Evolutionary conservation across 2,888 invertebrate genomes (phyloP), one percentile per base, ranked within the genome.

Genomic region (Phortica magna): DNA sequence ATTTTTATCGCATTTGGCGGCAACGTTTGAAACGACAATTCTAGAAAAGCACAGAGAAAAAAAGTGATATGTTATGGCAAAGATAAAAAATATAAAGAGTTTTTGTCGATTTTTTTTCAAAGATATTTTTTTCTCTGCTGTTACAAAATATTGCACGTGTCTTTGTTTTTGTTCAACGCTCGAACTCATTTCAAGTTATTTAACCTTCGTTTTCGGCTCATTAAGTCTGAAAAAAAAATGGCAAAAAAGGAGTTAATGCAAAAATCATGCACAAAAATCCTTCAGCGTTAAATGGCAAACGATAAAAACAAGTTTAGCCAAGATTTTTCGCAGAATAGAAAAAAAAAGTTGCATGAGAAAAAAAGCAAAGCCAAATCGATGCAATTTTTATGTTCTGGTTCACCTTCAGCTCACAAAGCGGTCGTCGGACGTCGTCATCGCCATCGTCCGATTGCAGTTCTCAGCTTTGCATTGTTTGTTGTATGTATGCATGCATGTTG

Each of bases 371-470:
- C 73, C 78, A 79, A 81, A 80, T 77, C 82, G 85, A 84, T 85
- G 85, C 85, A 85, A 79, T 84, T 85, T 84, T 88, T 81, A 88
- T 87, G 82, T 79, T 84, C 87, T 81, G 87, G 88, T 85, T 86
- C 82, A 82, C 85, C 85, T 86, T 86, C 87, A 81, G 14, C 22
- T 43, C 19, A 10, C 7, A n/a, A 48, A 48, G 71, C 19, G 14
- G 65, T 41, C n/a, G 42, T 42, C 19, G 59, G 71, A 76, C 80
- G 88, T 81, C 53, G n/a, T 55, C 55, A 12, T 55, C 55, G n/a
- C 14, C n/a, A 14, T 55, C 55, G 55, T 17, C 55, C 12, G 31
- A 41, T 65, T 55, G 12, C 55, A 55, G 31, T 31, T 31, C 12
- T 55, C 2, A n/a, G n/a, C 14, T 17, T 73, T 71, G 31, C 31